These are phyloP conservation scores for Parnassius orleans DNA, from an alignment of 2,888 invertebrate species.

Conservation along the genomic window DNA sequence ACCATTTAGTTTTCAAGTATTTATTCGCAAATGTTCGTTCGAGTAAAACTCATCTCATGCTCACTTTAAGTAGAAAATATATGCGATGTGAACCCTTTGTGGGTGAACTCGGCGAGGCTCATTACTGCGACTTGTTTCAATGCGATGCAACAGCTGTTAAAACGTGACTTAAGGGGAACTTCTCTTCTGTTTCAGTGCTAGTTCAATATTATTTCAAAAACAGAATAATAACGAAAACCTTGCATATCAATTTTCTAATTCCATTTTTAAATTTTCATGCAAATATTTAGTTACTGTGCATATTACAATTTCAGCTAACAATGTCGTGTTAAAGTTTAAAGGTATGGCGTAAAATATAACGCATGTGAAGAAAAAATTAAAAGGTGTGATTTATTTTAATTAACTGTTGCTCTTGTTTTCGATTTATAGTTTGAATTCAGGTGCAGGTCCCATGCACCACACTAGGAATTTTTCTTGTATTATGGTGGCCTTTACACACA, in stretches of 20 bases:
- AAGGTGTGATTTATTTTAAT: too few species aligned
- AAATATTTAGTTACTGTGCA: too few species aligned
- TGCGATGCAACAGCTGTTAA: conserved; percentile 18
- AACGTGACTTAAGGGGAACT: conserved; percentile 18
- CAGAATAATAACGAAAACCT: not conserved
- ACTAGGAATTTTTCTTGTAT: too few species aligned
- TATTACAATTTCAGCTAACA: too few species aligned
- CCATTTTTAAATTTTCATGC: not conserved
- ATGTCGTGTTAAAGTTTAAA: too few species aligned
- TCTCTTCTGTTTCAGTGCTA: conserved; percentile 6
- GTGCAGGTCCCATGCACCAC: too few species aligned
- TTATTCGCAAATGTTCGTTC: not conserved
- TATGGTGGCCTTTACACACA: too few species aligned
- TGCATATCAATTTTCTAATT: not conserved
- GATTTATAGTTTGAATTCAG: too few species aligned
- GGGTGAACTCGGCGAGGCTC: conserved; percentile 17
- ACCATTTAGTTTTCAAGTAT: not conserved
- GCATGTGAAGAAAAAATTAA: too few species aligned
- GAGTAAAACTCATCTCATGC: not conserved
- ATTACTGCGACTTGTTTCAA: conserved; percentile 24
- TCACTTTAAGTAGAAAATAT: conserved; percentile 8
- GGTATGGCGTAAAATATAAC: too few species aligned
- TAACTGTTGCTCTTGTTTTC: too few species aligned
- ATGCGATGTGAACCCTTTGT: conserved; percentile 8
- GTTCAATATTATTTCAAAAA: conserved; percentile 12